Evolutionary conservation across 2,797 vertebrate genomes (phyloP), one percentile per base, ranked within the genome.

Genomic region (Dryobates pubescens): DNA sequence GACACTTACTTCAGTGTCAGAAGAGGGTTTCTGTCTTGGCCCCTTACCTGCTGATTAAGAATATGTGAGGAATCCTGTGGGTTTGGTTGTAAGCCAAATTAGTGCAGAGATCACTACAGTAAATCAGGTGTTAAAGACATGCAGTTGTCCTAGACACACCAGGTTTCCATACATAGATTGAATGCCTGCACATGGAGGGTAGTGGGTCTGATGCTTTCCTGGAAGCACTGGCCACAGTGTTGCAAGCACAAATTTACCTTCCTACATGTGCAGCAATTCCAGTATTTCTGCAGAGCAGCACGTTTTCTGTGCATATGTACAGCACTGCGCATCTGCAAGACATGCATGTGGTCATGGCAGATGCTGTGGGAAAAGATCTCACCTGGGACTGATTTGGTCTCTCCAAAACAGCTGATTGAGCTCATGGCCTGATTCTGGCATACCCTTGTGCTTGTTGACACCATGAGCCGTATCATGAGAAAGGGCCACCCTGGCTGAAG

Each of bases 381-480:
- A 56, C 0, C 9, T 32, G 56, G 13, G 29, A 62, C 43, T 22
- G 19, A 36, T 23, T 18, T n/a, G 30, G 17, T 62, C 38, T 43
- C 26, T 11, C 54, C 49, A 51, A 43, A 63, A 9, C 13, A 26
- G 54, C 14, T 18, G 7, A 6, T 14, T n/a, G 29, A 36, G 63
- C 32, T 79, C 1, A 1, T 59, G 18, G 17, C 17, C 49, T 54
- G 49, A 30, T 59, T 58, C 77, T 73, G 27, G 18, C 29, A 11
- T 49, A 5, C 32, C 58, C 17, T 29, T 41, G 43, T 3, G 1
- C 43, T 41, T 1, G 1, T 14, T 1, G 3, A 34, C 36, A 26
- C 36, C 51, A 22, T 0, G 4, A 58, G 26, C 36, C 29, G 19
- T 17, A 11, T 24, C 43, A 58, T 49, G 43, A 71, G 67, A 19